Conservation (phyloP, 1,140 invertebrate species). For the Rhysida immarginata region DNA sequence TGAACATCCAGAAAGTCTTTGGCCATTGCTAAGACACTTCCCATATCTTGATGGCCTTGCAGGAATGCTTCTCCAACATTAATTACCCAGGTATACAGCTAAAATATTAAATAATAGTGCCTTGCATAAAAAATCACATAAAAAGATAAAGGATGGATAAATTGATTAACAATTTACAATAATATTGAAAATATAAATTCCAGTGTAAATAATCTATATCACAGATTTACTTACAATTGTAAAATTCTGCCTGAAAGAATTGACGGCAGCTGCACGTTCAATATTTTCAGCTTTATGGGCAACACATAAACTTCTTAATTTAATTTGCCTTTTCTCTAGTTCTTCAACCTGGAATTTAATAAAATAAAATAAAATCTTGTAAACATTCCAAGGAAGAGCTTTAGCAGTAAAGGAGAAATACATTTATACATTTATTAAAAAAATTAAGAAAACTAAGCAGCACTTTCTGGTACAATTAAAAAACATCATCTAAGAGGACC, state of each 20-base stretch:
- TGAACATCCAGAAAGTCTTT: slow-evolving; percentile 60
- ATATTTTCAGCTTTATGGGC: slow-evolving; percentile 54
- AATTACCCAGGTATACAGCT: slow-evolving; percentile 51
- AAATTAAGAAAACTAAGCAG: no score
- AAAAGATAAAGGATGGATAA: no score
- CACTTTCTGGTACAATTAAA: no score
- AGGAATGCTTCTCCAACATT: slow-evolving; percentile 55
- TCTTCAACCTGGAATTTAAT: slow-evolving; percentile 39
- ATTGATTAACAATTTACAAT: no score
- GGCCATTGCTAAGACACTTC: slow-evolving; percentile 47
- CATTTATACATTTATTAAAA: no score
- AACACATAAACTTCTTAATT: slow-evolving; percentile 47
- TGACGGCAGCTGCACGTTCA: slow-evolving; percentile 46
- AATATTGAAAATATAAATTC: no score
- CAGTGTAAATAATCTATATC: no score
- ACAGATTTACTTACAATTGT: slow-evolving; percentile 38
- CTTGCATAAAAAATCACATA: no score
- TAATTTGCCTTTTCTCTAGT: slow-evolving; percentile 53
- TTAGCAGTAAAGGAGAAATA: no score
- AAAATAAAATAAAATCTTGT: background rate
- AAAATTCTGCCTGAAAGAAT: slow-evolving; percentile 51
- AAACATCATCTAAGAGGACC: no score
- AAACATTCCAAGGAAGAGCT: no score
- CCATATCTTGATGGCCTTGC: slow-evolving; percentile 56
- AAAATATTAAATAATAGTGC: no score